Evolutionary conservation across 2,888 invertebrate species (phyloP).

Genomic region (Chalcosyrphus nemorum): DNA sequence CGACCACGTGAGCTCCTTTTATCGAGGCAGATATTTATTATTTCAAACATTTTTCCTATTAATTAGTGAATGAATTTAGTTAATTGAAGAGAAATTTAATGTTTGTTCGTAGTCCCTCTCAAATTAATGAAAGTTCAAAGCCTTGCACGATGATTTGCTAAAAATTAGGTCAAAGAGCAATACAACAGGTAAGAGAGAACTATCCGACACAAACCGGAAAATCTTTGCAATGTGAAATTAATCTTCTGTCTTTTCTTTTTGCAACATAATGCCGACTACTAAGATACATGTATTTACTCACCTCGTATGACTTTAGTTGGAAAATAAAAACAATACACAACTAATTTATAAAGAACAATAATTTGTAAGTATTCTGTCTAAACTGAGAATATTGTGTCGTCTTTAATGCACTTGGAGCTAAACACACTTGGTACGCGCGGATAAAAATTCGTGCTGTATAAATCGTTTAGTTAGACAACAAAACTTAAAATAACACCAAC

Average conservation of each 20-base stretch:
- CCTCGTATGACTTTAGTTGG: neutral
- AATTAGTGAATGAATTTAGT: neutral
- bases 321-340: neutral
- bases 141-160: no score
- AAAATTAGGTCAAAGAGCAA: slow-evolving; percentile 45
- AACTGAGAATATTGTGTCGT: neutral
- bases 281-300: neutral
- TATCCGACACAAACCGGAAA: neutral
- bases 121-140: neutral
- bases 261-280: slow-evolving; percentile 2
- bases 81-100: no score
- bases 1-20: slow-evolving; percentile 48
- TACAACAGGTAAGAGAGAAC: slow-evolving; percentile 6
- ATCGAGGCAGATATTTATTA: neutral
- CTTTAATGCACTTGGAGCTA: slow-evolving; percentile 29
- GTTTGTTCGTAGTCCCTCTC: no score
- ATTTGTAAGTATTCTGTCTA: neutral
- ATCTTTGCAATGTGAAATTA: no score
- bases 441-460: slow-evolving; percentile 54
- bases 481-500: slow-evolving; percentile 67
- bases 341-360: neutral
- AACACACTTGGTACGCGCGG: slow-evolving; percentile 46
- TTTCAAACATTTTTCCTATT: neutral
- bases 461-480: slow-evolving; percentile 65
- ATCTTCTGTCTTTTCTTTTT: neutral